Base-by-base conservation (phyloP, 2,797 vertebrate genomes). In the Acipenser oxyrinchus region DNA sequence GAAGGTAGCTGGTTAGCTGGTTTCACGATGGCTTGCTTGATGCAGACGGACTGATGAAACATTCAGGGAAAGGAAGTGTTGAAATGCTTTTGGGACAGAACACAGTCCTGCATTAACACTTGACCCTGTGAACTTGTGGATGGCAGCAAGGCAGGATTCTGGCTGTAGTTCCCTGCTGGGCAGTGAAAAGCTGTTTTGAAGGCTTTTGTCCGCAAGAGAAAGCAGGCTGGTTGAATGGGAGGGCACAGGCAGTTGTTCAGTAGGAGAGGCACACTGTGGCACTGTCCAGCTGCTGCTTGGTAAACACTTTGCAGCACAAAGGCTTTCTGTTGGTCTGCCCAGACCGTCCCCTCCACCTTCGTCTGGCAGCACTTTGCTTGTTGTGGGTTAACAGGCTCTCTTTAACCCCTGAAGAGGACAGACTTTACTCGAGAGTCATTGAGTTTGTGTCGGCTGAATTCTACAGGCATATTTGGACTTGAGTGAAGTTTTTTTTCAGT, bases 291-390 rank as follows among this genome's bases (percentile, higher is more conserved):
- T 71, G 74, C 72, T 72, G 73, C 73, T 71, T 18, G 66, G 72
- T 63, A 78, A 77, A 73, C 72, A 69, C 70, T 69, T 62, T 51
- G 11, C 2, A 62, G 70, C 72, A 78, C 69, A 72, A 76, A 52
- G 74, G 76, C 58, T 64, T 10, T 60, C 49, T 52, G 60, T 75
- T 71, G 70, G 75, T 72, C 12, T 66, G 71, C 74, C 76, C 73
- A 0, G 68, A 1, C 60, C 57, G 62, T 66, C 66, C 64, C 72
- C 65, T 65, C 50, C 68, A 62, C 72, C 75, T 73, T 67, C 51
- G 63, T 62, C 66, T 64, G 76, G 80, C 80, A 79, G 79, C 80
- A 76, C 49, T 76, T 80, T 72, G 61, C 23, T 49, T 48, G 57
- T 51, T 48, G 9, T 55, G 52, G 9, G 52, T 3, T 37, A 37